Percentiles rank a stretch among this genome's conserved stretches.
phyloP scores from a whole-genome alignment of 92 coral and sea anemone genomes.

The Bergia puertoricense region DNA sequence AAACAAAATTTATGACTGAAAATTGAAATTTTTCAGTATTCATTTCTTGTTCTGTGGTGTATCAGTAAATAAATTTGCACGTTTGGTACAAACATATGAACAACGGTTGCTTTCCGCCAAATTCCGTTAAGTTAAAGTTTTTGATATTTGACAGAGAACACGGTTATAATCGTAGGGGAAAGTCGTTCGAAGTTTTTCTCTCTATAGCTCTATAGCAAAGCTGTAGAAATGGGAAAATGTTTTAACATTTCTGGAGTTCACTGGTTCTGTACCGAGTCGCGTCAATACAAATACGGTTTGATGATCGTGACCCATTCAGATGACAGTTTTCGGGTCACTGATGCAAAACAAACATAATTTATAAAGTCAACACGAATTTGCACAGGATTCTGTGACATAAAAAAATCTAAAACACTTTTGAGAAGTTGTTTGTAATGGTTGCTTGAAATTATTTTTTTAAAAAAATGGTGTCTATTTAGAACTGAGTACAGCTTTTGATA shows the following conservation, averaged over 20 bases:
- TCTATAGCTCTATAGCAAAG: neutral
- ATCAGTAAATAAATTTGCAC: neutral
- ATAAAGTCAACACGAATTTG: neutral
- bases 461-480: neutral
- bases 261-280: neutral
- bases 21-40: no score
- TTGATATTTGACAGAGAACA: no score
- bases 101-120: neutral
- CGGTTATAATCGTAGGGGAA: neutral
- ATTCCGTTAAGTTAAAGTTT: neutral
- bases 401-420: neutral
- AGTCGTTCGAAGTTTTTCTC: neutral
- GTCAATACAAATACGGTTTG: neutral
- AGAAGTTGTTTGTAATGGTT: neutral
- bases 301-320: neutral
- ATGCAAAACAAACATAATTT: neutral
- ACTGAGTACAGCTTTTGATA: neutral
- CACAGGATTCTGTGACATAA: neutral
- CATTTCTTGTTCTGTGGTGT: neutral
- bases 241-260: neutral
- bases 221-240: neutral
- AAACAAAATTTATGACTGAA: neutral
- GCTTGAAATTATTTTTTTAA: no score
- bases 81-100: neutral
- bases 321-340: constrained; percentile 8